Conservation (phyloP, 2,888 invertebrate species). For the Miltochrista miniata region DNA sequence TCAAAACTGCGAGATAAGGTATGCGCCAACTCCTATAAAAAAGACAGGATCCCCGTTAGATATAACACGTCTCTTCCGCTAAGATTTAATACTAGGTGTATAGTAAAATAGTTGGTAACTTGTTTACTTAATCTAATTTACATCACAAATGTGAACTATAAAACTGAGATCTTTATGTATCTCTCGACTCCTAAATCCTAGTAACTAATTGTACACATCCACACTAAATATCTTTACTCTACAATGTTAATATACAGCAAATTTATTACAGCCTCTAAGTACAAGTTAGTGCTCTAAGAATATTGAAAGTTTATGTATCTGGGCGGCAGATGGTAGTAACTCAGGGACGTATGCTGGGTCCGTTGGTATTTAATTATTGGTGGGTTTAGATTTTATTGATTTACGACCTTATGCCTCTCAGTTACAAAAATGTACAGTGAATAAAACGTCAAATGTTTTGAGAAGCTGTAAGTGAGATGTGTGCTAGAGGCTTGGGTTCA, state of each 20-base stretch:
- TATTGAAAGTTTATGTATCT: slow-evolving; percentile 70
- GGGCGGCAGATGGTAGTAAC: slow-evolving; percentile 78
- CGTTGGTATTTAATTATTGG: slow-evolving; percentile 25
- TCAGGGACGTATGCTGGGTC: slow-evolving; percentile 26
- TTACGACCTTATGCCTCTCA: slow-evolving; percentile 78
- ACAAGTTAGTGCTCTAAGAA: slow-evolving; percentile 72
- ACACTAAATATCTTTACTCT: slow-evolving; percentile 72
- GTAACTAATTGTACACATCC: slow-evolving; percentile 66
- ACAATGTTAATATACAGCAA: slow-evolving; percentile 75
- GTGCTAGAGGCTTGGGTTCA: slow-evolving; percentile 82
- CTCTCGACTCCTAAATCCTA: slow-evolving; percentile 60
- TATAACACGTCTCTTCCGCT: not conserved
- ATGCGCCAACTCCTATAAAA: slow-evolving; percentile 91
- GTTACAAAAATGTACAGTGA: slow-evolving; percentile 75
- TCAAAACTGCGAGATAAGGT: slow-evolving; percentile 94
- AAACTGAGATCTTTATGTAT: slow-evolving; percentile 27
- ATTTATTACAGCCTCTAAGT: slow-evolving; percentile 77
- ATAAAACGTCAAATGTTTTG: slow-evolving; percentile 74
- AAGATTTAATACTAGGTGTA: not conserved
- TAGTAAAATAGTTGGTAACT: not conserved
- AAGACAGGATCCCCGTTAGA: not conserved
- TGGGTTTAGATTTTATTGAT: slow-evolving; percentile 39
- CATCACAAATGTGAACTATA: slow-evolving; percentile 19
- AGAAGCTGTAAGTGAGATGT: slow-evolving; percentile 83
- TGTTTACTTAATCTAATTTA: slow-evolving; percentile 4